Base-by-base conservation (phyloP, 2,797 vertebrate species). In the Simalia tracyae region DNA sequence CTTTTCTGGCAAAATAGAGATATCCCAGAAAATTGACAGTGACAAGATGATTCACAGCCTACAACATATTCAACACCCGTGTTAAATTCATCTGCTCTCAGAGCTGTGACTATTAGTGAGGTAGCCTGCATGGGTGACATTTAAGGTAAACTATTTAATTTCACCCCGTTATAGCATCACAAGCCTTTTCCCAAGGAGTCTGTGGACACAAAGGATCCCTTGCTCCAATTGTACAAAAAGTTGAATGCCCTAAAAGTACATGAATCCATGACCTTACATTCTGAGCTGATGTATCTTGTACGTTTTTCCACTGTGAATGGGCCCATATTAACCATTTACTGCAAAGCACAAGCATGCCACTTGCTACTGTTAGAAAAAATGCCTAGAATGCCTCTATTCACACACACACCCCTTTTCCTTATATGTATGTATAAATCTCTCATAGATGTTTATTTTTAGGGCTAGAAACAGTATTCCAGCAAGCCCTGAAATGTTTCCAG, bases 11-110 rank as follows among this genome's bases (percentile, higher is more conserved):
- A 98, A 98, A 99, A 99, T 99, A 98, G 98, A 99, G 99, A 99
- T 99, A 99, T 99, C 98, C 97, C 97, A 96, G 98, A 98, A 99
- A 99, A 99, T 99, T 99, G 99, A 98, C 98, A 99, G 98, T 99
- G 99, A 99, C 99, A 99, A 98, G 98, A 98, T 98, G 98, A 98
- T 98, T 98, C 98, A 97, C 98, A 98, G 98, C 98, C 98, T 98
- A 98, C 98, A 98, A 98, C 98, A 97, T 98, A 98, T 98, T 98
- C 98, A 98, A 99, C 98, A 99, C 98, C 98, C 98, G 98, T 99
- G 98, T 98, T 98, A 99, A 99, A 99, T 99, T 98, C 98, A 98
- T 97, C 98, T 98, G 98, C 98, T 98, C 98, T 98, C 96, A 95
- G 98, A 98, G 98, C 98, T 98, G 98, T 98, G 98, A 98, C 98